phyloP scores from a whole-genome alignment of 2,113 vertebrate genomes.

The Cinclus mexicanus region DNA sequence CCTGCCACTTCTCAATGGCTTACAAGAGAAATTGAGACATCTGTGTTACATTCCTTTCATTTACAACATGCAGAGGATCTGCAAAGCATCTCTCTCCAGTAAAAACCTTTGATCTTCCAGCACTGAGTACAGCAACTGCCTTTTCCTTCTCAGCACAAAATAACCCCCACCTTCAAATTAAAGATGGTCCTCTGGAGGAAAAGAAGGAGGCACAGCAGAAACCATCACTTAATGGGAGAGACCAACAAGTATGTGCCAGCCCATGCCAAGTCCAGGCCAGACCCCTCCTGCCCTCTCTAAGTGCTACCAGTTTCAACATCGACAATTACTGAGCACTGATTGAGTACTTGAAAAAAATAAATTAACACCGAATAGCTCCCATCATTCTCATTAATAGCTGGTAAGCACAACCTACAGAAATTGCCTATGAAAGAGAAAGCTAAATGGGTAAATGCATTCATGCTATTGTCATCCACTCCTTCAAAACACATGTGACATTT shows the following conservation, averaged over 20 bases:
- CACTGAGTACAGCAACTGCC: neutral
- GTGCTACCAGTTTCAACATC: neutral
- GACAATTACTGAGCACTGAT: neutral
- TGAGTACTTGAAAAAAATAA: neutral
- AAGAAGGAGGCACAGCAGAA: neutral
- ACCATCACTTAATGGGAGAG: neutral
- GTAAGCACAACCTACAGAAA: neutral
- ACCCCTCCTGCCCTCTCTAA: neutral
- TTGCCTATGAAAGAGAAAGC: neutral
- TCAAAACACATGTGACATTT: neutral
- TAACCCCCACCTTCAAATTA: neutral
- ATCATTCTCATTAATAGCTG: neutral
- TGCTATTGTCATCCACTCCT: neutral
- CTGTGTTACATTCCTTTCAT: neutral
- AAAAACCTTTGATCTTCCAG: neutral
- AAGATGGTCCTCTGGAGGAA: neutral
- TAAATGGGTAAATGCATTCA: neutral
- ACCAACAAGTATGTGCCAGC: neutral
- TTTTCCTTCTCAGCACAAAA: neutral
- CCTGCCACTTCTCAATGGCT: neutral
- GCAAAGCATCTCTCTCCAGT: neutral
- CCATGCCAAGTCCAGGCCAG: neutral
- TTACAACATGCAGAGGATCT: neutral
- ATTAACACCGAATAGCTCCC: neutral
- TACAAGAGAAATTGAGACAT: neutral